phyloP scores from a whole-genome alignment of 1,140 invertebrate species.

The Cyphomyrmex costatus region DNA sequence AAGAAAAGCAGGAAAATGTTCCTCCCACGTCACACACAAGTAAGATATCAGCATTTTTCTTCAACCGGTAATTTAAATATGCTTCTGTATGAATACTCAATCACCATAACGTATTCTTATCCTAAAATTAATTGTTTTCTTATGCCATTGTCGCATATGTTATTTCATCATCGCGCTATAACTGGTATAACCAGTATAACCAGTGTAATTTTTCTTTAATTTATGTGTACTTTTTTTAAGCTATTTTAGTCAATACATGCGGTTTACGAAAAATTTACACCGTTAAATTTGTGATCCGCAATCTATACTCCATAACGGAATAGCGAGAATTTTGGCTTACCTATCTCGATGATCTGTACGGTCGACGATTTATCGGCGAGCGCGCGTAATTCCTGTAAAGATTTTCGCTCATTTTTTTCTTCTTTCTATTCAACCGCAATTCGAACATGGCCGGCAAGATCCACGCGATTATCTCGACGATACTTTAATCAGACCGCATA shows the following conservation, averaged over 20 bases:
- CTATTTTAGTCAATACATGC: background rate
- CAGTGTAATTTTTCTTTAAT: background rate
- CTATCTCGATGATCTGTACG: slow-evolving; percentile 90
- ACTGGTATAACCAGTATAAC: background rate
- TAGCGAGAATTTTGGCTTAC: slow-evolving; percentile 83
- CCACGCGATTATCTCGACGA: background rate
- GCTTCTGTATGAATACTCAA: background rate
- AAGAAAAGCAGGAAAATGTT: background rate
- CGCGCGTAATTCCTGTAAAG: slow-evolving; percentile 89
- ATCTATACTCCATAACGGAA: background rate
- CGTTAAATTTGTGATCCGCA: too few species aligned
- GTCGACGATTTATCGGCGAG: slow-evolving; percentile 88
- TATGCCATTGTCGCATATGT: background rate
- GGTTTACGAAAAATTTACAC: too few species aligned
- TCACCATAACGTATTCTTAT: background rate
- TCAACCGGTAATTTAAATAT: background rate
- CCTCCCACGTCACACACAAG: background rate
- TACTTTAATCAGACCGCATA: background rate
- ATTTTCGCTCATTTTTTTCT: slow-evolving; percentile 9
- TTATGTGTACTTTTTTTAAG: background rate
- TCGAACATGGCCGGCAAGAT: too few species aligned
- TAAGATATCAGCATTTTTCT: slow-evolving; percentile 7
- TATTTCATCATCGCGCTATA: background rate
- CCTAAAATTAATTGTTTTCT: background rate
- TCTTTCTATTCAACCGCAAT: background rate